Percentiles rank a stretch among this genome's conserved stretches.
phyloP scores from a whole-genome alignment of 2,113 vertebrate genomes.

The Campylomormyrus numenius region DNA sequence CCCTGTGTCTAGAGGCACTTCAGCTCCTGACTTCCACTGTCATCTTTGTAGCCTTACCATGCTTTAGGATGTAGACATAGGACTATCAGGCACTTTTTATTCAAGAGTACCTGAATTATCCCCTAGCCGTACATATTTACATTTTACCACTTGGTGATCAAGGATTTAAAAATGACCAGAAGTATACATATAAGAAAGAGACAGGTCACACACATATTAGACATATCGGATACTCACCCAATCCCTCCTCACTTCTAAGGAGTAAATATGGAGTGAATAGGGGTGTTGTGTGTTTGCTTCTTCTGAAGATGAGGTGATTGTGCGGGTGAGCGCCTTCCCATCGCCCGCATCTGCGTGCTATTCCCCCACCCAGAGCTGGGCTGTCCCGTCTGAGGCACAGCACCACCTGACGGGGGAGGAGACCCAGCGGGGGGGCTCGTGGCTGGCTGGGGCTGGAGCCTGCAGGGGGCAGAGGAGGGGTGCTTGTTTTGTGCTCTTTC shows the following conservation, averaged over 20 bases:
- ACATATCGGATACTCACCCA: background rate
- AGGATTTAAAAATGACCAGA: background rate
- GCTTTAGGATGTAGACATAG: background rate
- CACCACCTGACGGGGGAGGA: conserved; percentile 24
- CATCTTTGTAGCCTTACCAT: background rate
- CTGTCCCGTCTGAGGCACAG: conserved; percentile 17
- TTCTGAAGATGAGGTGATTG: background rate
- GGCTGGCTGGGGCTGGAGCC: background rate
- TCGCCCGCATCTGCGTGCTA: background rate
- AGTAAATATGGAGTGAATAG: background rate
- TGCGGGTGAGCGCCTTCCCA: background rate
- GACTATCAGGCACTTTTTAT: background rate
- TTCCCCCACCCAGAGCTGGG: background rate
- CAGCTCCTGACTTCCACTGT: background rate
- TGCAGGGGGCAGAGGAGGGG: conserved; percentile 33
- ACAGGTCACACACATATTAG: background rate
- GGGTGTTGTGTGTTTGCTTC: background rate
- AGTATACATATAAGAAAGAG: background rate
- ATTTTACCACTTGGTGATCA: background rate
- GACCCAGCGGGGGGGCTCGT: background rate
- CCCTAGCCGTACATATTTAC: background rate
- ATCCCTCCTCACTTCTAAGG: background rate
- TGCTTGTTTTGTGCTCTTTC: conserved; percentile 16
- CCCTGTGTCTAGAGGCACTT: background rate
- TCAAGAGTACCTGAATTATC: too few relatives aligned